A percentile compares a stretch with the other conserved stretches of the same genome.
Evolutionary conservation across 1,140 invertebrate species (phyloP).

Genomic region (Lerema accius): DNA sequence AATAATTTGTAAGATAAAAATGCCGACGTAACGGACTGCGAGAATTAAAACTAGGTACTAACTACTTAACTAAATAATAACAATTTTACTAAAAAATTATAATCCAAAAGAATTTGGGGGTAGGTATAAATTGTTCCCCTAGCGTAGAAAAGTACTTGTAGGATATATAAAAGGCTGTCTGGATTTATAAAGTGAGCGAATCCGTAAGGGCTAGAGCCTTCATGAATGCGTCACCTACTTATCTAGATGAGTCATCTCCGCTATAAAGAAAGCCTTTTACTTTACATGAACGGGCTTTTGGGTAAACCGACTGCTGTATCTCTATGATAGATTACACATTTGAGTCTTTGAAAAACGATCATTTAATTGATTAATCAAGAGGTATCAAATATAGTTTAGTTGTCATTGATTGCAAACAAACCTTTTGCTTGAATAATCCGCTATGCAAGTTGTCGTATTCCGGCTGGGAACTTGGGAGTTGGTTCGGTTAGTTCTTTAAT

Average conservation of each 20-base stretch:
- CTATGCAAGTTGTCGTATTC: no score
- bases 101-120: constrained; percentile 20
- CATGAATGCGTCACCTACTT: constrained; percentile 67
- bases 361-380: no score
- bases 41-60: no score
- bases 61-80: neutral
- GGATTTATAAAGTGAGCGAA: constrained; percentile 34
- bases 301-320: constrained; percentile 45
- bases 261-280: constrained; percentile 57
- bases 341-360: neutral
- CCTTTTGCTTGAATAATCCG: no score
- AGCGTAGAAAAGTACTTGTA: constrained; percentile 23
- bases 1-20: no score
- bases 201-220: constrained; percentile 25
- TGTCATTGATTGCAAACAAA: no score
- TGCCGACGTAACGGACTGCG: no score
- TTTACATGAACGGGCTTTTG: constrained; percentile 47
- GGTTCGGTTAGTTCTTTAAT: no score
- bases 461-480: no score
- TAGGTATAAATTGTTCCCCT: constrained; percentile 25
- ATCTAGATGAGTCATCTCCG: constrained; percentile 75
- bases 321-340: constrained; percentile 5
- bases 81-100: neutral
- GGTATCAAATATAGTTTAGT: no score
- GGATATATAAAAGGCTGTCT: constrained; percentile 23